phyloP scores from a whole-genome alignment of 2,888 invertebrate species.

The Odontothrips loti region DNA sequence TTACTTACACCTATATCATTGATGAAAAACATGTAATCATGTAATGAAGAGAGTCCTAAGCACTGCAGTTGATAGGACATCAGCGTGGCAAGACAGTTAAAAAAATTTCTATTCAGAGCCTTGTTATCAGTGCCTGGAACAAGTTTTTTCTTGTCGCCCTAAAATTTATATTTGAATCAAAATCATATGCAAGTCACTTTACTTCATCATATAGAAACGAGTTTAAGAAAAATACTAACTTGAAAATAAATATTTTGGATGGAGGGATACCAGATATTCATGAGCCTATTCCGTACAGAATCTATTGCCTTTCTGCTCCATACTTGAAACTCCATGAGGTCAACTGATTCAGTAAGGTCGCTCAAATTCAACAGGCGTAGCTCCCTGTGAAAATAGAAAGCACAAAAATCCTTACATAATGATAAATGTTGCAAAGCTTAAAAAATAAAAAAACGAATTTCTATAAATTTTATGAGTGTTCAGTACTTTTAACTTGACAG shows the following conservation, averaged over 20 bases:
- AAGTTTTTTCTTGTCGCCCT: conserved; percentile 63
- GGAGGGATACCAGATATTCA: conserved; percentile 6
- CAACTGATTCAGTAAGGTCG: not conserved
- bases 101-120: conserved; percentile 68
- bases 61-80: conserved; percentile 87
- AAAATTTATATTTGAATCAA: conserved; percentile 40
- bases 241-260: conserved; percentile 4
- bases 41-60: conserved; percentile 72
- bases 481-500: not conserved
- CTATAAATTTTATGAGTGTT: not conserved
- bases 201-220: conserved; percentile 32
- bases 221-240: conserved; percentile 30
- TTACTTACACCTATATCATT: conserved; percentile 41
- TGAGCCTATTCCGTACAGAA: not conserved
- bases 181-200: conserved; percentile 44
- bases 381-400: not conserved
- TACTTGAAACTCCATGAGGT: not conserved
- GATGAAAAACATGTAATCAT: conserved; percentile 71
- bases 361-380: not conserved
- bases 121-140: conserved; percentile 64
- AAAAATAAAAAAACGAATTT: conserved; percentile 27
- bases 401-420: not conserved
- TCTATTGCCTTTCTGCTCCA: conserved; percentile 3
- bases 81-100: conserved; percentile 75
- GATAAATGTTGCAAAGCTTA: not conserved